Percentiles rank a stretch among this genome's conserved stretches.
These are phyloP conservation scores for Euschistus heros DNA, from an alignment of 1,140 invertebrate genomes.

Conservation along the genomic window DNA sequence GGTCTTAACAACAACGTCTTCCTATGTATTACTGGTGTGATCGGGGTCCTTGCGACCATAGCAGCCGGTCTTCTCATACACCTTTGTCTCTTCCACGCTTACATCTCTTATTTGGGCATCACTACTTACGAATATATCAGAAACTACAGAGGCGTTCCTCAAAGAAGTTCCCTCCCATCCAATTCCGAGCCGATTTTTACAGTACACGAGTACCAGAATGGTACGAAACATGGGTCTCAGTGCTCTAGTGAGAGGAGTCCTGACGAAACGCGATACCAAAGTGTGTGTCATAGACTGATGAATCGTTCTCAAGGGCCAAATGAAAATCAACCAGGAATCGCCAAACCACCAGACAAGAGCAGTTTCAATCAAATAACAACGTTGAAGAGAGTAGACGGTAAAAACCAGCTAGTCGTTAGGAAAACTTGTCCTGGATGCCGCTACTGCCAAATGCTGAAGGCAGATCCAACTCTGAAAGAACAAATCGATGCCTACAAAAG, in stretches of 20 bases:
- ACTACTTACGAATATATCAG: slow-evolving; percentile 84
- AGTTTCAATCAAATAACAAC: background rate
- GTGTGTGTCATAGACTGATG: slow-evolving; percentile 11
- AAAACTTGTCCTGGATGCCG: slow-evolving; percentile 27
- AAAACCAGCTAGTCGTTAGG: slow-evolving; percentile 19
- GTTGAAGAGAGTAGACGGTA: background rate
- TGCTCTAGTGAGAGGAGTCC: background rate
- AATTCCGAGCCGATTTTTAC: slow-evolving; percentile 25
- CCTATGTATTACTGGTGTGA: slow-evolving; percentile 44
- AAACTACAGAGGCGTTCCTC: slow-evolving; percentile 39
- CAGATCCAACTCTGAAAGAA: slow-evolving; percentile 25
- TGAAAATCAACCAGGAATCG: background rate
- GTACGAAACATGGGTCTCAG: background rate
- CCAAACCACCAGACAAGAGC: slow-evolving; percentile 11
- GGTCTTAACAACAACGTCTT: slow-evolving; percentile 31
- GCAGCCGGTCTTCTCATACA: slow-evolving; percentile 71
- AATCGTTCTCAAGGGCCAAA: background rate
- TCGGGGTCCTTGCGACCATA: slow-evolving; percentile 58
- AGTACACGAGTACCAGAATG: slow-evolving; percentile 20
- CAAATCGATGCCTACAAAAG: slow-evolving; percentile 27
- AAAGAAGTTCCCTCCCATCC: background rate
- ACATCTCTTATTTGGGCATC: slow-evolving; percentile 69
- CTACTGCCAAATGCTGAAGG: slow-evolving; percentile 27
- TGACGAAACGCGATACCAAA: background rate
- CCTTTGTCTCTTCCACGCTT: slow-evolving; percentile 80